Conservation (phyloP, 2,113 vertebrate species). For the Dipodomys stephensi region DNA sequence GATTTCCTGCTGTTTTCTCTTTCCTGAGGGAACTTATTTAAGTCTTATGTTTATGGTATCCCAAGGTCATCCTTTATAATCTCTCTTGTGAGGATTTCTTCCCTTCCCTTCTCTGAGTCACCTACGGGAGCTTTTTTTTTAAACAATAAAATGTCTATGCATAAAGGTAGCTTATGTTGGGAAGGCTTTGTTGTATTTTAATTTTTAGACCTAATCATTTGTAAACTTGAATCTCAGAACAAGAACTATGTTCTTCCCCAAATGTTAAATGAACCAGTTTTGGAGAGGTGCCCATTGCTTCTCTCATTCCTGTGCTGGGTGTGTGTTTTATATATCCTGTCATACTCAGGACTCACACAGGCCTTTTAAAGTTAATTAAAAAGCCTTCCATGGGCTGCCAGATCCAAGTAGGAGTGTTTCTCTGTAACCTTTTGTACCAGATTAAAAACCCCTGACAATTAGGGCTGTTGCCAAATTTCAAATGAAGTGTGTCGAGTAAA, state of each 20-base stretch:
- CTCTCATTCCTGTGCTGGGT: slow-evolving; percentile 36
- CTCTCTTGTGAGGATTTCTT: slow-evolving; percentile 4
- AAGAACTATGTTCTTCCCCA: slow-evolving; percentile 46
- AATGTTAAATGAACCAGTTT: slow-evolving; percentile 58
- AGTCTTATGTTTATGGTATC: slow-evolving; percentile 21
- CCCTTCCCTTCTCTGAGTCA: not conserved
- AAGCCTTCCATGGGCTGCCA: slow-evolving; percentile 71
- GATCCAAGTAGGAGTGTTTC: slow-evolving; percentile 52
- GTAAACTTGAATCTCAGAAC: slow-evolving; percentile 53
- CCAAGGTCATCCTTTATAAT: slow-evolving; percentile 28
- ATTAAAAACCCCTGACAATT: slow-evolving; percentile 77
- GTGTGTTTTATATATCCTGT: slow-evolving; percentile 70
- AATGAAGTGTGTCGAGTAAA: slow-evolving; percentile 77
- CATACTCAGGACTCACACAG: slow-evolving; percentile 56
- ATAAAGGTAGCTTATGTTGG: slow-evolving; percentile 30
- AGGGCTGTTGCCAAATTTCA: slow-evolving; percentile 74
- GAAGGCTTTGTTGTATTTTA: slow-evolving; percentile 43
- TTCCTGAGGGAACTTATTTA: slow-evolving; percentile 26
- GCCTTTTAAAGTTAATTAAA: slow-evolving; percentile 82
- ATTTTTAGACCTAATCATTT: slow-evolving; percentile 49
- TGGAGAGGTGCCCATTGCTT: slow-evolving; percentile 54
- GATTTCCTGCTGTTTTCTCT: slow-evolving; percentile 41
- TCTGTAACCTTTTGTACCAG: slow-evolving; percentile 77
- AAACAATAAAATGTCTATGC: slow-evolving; percentile 3
- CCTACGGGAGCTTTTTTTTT: not conserved